These are phyloP conservation scores for Pemphredon lugubris DNA, from an alignment of 2,888 invertebrate genomes.

Conservation along the genomic window DNA sequence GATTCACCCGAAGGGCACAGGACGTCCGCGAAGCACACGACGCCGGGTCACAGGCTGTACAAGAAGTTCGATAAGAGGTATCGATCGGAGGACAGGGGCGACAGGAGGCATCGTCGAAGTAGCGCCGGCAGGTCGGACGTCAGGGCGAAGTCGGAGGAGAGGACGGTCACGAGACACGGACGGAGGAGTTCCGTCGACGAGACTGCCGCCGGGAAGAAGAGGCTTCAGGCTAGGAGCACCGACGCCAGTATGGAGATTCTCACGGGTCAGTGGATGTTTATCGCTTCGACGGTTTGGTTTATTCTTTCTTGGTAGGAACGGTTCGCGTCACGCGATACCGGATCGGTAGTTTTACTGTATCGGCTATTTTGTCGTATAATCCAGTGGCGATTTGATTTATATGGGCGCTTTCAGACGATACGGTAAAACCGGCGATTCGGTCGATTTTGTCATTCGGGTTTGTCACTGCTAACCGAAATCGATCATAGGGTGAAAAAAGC, in stretches of 20 bases:
- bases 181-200: constrained; percentile 74
- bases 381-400: no score
- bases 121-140: constrained; percentile 87
- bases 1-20: constrained; percentile 87
- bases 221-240: constrained; percentile 84
- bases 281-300: no score
- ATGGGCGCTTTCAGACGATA: no score
- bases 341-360: no score
- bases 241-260: constrained; percentile 84
- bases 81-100: constrained; percentile 89
- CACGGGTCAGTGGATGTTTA: constrained; percentile 71
- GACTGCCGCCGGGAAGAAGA: constrained; percentile 64
- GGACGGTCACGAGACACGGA: constrained; percentile 70
- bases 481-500: no score
- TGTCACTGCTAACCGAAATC: no score
- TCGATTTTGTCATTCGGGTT: no score
- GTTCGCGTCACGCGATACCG: background rate
- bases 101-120: constrained; percentile 84
- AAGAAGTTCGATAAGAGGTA: constrained; percentile 91
- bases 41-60: constrained; percentile 82
- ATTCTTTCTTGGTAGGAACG: background rate
- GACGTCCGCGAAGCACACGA: constrained; percentile 71
- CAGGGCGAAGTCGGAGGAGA: constrained; percentile 85
- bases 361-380: no score
- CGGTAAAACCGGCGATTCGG: no score